Percentiles rank a stretch among this genome's conserved stretches.
These are phyloP conservation scores for Ceratitis capitata DNA, from an alignment of 1,140 invertebrate genomes.

Conservation along the genomic window DNA sequence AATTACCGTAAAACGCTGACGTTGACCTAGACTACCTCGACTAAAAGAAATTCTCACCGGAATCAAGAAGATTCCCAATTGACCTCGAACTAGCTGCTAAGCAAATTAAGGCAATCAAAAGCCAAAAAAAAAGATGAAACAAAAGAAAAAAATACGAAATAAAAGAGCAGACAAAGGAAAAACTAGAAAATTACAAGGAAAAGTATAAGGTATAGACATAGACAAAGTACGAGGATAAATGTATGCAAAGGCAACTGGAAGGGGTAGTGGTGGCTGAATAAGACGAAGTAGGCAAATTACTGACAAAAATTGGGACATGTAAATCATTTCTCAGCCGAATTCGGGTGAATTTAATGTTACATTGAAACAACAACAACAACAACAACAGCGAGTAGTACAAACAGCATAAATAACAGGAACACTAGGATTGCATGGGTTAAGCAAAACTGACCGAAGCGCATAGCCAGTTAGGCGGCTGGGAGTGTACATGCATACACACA, in stretches of 20 bases:
- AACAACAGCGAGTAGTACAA: not conserved
- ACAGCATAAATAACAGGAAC: not conserved
- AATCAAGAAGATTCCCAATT: slow-evolving; percentile 4
- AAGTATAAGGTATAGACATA: not conserved
- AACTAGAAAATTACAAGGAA: not conserved
- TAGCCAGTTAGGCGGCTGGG: not conserved
- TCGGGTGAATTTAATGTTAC: not conserved
- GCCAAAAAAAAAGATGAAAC: not conserved
- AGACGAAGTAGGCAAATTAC: slow-evolving; percentile 16
- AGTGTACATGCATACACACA: not conserved
- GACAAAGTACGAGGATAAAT: not conserved
- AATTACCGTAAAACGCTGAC: not conserved
- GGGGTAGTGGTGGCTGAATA: not conserved
- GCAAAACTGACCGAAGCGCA: no score
- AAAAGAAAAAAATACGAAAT: no score
- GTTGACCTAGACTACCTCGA: slow-evolving; percentile 23
- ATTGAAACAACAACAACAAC: not conserved
- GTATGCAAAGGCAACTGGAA: not conserved
- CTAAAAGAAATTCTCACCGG: not conserved
- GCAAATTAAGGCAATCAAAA: slow-evolving; percentile 35
- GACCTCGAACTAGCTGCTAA: slow-evolving; percentile 21
- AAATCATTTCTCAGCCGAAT: not conserved
- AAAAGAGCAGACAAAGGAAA: not conserved
- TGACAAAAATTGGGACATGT: slow-evolving; percentile 35
- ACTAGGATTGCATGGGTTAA: not conserved